phyloP scores from a whole-genome alignment of 1,140 invertebrate genomes.

The Cyphomyrmex costatus region DNA sequence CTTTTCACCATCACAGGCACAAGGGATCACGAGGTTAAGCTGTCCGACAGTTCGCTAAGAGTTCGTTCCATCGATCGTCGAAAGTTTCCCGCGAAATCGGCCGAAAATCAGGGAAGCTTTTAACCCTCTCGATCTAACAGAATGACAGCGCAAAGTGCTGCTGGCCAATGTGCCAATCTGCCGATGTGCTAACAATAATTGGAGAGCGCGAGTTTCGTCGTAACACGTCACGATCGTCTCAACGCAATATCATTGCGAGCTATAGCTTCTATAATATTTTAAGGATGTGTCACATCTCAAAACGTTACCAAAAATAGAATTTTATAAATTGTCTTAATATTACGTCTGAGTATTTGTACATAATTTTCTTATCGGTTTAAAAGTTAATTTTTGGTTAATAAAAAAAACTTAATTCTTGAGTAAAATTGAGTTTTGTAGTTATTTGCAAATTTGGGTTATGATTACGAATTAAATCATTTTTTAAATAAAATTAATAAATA shows the following conservation, averaged over 20 bases:
- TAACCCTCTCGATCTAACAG: conserved; percentile 43
- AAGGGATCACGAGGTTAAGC: conserved; percentile 52
- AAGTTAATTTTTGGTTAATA: too few species aligned
- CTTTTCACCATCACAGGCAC: conserved; percentile 11
- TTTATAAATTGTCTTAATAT: too few species aligned
- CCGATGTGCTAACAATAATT: conserved; percentile 33
- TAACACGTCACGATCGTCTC: conserved; percentile 15
- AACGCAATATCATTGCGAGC: background rate
- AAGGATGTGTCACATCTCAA: background rate
- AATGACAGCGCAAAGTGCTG: conserved; percentile 30
- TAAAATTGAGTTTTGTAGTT: too few species aligned
- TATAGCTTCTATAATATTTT: background rate
- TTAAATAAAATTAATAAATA: too few species aligned
- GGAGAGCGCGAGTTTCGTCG: conserved; percentile 32
- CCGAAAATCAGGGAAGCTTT: conserved; percentile 60
- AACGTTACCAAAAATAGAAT: too few species aligned
- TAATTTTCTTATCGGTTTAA: too few species aligned
- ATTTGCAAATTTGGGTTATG: too few species aligned
- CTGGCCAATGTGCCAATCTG: background rate
- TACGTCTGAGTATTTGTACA: too few species aligned
- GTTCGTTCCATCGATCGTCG: conserved; percentile 41
- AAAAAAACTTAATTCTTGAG: too few species aligned
- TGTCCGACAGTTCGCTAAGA: conserved; percentile 39
- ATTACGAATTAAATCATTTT: too few species aligned
- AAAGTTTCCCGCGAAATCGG: conserved; percentile 52